These are phyloP conservation scores for Pachyseris speciosa DNA, from an alignment of 64 coral and sea anemone species.

Conservation along the genomic window DNA sequence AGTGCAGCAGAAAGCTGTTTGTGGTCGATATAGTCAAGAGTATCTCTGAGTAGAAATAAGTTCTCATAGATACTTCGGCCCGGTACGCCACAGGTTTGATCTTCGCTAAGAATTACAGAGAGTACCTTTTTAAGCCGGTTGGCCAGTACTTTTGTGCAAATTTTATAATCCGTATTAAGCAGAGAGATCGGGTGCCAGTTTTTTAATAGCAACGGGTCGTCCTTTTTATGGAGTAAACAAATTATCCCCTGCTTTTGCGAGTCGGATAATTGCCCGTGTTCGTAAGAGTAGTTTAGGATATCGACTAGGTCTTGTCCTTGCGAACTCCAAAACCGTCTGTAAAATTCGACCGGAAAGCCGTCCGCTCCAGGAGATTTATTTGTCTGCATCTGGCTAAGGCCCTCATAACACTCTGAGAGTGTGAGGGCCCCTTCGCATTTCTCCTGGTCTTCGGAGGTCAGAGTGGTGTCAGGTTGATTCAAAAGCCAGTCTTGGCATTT, in stretches of 20 bases:
- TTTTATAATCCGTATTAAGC: constrained; percentile 20
- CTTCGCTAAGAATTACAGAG: not conserved
- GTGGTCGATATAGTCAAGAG: not conserved
- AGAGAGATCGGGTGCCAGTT: constrained; percentile 20
- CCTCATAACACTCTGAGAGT: too few relatives aligned
- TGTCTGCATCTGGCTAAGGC: too few relatives aligned
- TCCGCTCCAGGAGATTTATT: too few relatives aligned
- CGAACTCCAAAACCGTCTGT: too few relatives aligned
- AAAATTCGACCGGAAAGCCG: too few relatives aligned
- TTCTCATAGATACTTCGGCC: constrained; percentile 25
- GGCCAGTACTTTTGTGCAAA: not conserved
- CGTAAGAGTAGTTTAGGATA: too few relatives aligned
- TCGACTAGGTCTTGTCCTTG: too few relatives aligned
- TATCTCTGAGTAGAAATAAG: not conserved
- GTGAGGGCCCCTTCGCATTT: not conserved
- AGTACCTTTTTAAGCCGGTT: not conserved
- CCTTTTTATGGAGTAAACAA: constrained; percentile 10
- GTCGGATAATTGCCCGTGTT: too few relatives aligned
- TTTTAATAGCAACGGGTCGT: not conserved
- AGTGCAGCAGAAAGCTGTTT: too few relatives aligned
- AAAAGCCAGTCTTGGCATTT: not conserved
- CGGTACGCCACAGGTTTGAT: constrained; percentile 44
- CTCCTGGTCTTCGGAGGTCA: not conserved
- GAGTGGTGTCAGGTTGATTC: not conserved
- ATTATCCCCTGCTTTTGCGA: not conserved